Evolutionary conservation across 2,888 invertebrate genomes (phyloP).

Genomic region (Elysia crispata): DNA sequence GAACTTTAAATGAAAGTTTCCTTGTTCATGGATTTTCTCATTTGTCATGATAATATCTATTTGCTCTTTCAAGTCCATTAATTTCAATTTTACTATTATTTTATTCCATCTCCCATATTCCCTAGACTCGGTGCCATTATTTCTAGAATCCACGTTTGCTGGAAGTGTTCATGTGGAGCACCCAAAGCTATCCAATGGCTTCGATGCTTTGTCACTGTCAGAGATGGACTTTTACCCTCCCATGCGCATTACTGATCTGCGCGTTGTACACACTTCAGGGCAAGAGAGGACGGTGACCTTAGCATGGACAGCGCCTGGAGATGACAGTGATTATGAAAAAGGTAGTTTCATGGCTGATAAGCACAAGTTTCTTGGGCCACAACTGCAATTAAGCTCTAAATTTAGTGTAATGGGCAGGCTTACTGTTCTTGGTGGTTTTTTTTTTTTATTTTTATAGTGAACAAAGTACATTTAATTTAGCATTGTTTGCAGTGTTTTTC

Average conservation of each 20-base stretch:
- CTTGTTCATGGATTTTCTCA: too few relatives aligned
- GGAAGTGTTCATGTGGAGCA: slow-evolving; percentile 40
- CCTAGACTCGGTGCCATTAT: neutral
- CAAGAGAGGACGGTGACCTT: slow-evolving; percentile 50
- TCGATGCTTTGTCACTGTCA: neutral
- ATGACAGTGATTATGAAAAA: slow-evolving; percentile 62
- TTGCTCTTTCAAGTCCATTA: too few relatives aligned
- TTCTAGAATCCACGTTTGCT: slow-evolving; percentile 42
- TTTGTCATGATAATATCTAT: too few relatives aligned
- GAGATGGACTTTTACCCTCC: slow-evolving; percentile 54
- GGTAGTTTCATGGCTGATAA: slow-evolving; percentile 54
- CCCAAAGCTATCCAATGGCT: neutral
- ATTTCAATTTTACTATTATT: neutral
- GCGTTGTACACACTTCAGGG: slow-evolving; percentile 54
- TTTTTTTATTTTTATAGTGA: too few relatives aligned
- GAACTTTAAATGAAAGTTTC: too few relatives aligned
- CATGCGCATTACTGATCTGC: slow-evolving; percentile 61
- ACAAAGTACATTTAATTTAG: too few relatives aligned
- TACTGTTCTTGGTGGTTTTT: too few relatives aligned
- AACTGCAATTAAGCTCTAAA: too few relatives aligned
- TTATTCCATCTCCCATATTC: neutral
- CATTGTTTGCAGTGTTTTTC: too few relatives aligned
- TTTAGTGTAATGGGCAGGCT: too few relatives aligned
- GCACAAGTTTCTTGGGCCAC: too few relatives aligned
- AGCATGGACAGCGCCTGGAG: slow-evolving; percentile 66